Evolutionary conservation across 2,113 vertebrate species (phyloP), one percentile per base, ranked within the genome.

Genomic region (Collichthys lucidus): DNA sequence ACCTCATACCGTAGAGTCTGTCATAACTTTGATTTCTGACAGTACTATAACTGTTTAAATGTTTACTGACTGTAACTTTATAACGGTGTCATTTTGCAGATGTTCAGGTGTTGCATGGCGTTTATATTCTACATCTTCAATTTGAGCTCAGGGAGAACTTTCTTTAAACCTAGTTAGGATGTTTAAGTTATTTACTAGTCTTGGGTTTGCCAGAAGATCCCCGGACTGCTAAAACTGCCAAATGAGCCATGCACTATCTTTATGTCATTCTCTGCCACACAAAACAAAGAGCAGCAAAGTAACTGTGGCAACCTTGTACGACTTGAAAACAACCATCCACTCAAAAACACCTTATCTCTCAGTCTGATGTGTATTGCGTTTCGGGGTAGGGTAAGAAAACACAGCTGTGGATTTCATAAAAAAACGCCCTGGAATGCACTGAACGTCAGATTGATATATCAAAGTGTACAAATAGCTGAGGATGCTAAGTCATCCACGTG

Each of bases 71-170:
- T 65, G 17, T 35, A 5, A 12, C 26, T 53, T 74, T 42, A 40
- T 46, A 3, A 3, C 44, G 4, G 44, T 46, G 44, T 12, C 44
- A 11, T 46, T 29, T 29, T 29, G 29, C 29, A 29, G 29, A 29
- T 29, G 29, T 29, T 29, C 44, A 46, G 44, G 11, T 10, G 19
- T 9, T 4, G 5, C 22, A 6, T 26, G 11, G 12, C 3, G 17
- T 61, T 72, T 26, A 47, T 56, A 35, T 59, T 60, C 17, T 42
- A n/a, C 22, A 4, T 73, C 42, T 52, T 74, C 35, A 44, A 69
- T 77, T 83, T 72, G 68, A 73, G 61, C 79, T 92, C 85, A 82
- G 87, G 89, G 83, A 86, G 83, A 83, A 72, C 53, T 22, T 75
- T 71, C 26, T 69, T 31, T 20, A 22, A 22, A 69, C 3, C 7